phyloP scores from a whole-genome alignment of 2,888 invertebrate genomes.

The Athripsodes cinereus region DNA sequence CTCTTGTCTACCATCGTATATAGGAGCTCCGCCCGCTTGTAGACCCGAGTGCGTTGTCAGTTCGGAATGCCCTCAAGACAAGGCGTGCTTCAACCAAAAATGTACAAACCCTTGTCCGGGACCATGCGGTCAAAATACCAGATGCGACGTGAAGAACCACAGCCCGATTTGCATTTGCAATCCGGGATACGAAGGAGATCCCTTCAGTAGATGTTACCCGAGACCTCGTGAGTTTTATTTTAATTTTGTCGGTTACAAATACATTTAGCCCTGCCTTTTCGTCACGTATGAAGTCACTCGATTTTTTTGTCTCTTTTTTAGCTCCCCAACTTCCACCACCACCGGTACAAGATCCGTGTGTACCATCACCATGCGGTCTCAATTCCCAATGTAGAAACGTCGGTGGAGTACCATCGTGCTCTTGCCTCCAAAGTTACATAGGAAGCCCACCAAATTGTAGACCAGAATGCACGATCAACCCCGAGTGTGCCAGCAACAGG shows the following conservation, averaged over 20 bases:
- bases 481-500: constrained; percentile 72
- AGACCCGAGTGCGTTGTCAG: constrained; percentile 77
- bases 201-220: constrained; percentile 64
- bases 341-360: constrained; percentile 54
- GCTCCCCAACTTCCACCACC: constrained; percentile 49
- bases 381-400: constrained; percentile 62
- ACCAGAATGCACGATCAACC: constrained; percentile 78
- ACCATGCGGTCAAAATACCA: constrained; percentile 76
- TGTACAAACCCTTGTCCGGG: constrained; percentile 71
- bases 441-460: constrained; percentile 67
- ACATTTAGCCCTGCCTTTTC: too few species aligned
- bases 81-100: constrained; percentile 71
- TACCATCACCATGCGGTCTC: constrained; percentile 71
- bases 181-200: constrained; percentile 73
- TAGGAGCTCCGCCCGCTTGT: constrained; percentile 82
- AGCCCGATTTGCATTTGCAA: constrained; percentile 76
- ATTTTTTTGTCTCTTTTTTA: too few species aligned
- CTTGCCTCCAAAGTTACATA: constrained; percentile 66
- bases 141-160: constrained; percentile 74
- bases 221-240: constrained; percentile 62
- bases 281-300: too few species aligned
- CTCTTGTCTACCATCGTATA: constrained; percentile 73
- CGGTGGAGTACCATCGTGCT: constrained; percentile 65
- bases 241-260: too few species aligned
- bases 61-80: constrained; percentile 68